Evolutionary conservation across 2,888 invertebrate species (phyloP), one percentile per base, ranked within the genome.

Genomic region (Pyrrhia umbra): DNA sequence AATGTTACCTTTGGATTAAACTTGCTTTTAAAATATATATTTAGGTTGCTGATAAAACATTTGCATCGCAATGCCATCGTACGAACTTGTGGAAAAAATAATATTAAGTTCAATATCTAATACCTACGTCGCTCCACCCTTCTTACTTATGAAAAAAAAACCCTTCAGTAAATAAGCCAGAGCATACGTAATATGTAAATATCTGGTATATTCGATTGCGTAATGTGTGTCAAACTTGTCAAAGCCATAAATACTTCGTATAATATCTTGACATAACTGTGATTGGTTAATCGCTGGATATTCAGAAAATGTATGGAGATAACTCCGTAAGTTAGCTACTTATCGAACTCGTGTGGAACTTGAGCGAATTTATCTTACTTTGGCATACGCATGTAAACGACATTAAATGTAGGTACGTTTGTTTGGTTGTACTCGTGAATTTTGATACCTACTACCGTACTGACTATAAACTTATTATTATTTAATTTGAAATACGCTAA

Each of bases 321-420:
- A 84, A 79, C 74, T 72, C 76, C 56, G 30, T 55, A 82, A 85
- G 76, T 83, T 83, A 82, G 68, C 76, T 82, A 81, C 77, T 82
- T 84, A 84, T 85, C 80, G 74, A 84, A 82, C 80, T 86, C 74
- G 63, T 67, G 69, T 71, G 62, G 64, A 85, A 82, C 79, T 81
- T 82, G 62, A 56, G 68, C 49, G 71, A 81, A 82, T 84, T 81
- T 81, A 80, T 80, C 79, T 79, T 81, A 81, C 81, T 84, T 82
- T 69, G 81, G 68, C 82, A 77, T 61, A 75, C 65, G 82, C 72
- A 77, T 79, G 77, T 77, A 77, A 81, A 77, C 70, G 77, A 75
- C 72, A 75, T 81, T 71, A 75, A 76, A 77, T 74, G 68, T n/a
- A n/a, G n/a, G n/a, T 68, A 74, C 71, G 58, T 78, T 62, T 65